Evolutionary conservation across 2,797 vertebrate species (phyloP), one percentile per base, ranked within the genome.

Genomic region (Poeciliopsis presidionis): DNA sequence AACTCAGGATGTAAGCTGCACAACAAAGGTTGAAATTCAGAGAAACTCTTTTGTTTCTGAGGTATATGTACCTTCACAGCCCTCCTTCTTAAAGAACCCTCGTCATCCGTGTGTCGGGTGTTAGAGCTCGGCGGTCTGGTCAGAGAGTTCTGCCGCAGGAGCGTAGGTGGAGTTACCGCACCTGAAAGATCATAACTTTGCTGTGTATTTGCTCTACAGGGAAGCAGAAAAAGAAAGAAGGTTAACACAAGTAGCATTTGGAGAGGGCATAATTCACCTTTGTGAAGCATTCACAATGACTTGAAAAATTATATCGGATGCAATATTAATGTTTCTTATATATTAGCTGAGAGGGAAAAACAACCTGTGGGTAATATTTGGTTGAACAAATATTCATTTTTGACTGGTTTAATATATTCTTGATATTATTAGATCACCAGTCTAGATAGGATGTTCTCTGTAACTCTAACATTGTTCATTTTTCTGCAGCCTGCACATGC

Each of bases 81-180:
- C 72, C 95, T 94, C 73, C 94, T 93, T 70, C 94, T 94, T 77
- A 96, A 90, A 0, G 95, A 96, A 63, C 90, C 90, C 14, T 96
- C 95, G 2, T 95, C 95, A 9, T 95, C 94, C 0, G 86, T 82
- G 87, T 93, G 91, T 55, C 92, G 86, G 51, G 90, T 61, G 6
- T 88, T 22, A 0, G 94, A 91, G 75, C 86, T 90, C 30, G 88
- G 82, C 2, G 87, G 90, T 74, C 93, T 90, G 46, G 91, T 89
- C 49, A 94, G 57, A n/a, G 95, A 96, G 89, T 93, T 94, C 80
- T 95, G 95, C 2, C 91, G 88, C 18, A 92, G 77, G 1, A 93
- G 90, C 20, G 90, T 90, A 7, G 95, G 95, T 11, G 94, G 92
- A 0, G 95, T 95, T 84, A 92, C 94, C 79, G 92, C 78, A 46